A percentile compares a stretch with the other conserved stretches of the same genome.
Evolutionary conservation across 2,888 invertebrate species (phyloP).

Genomic region (Agonopterix alstromeriana): DNA sequence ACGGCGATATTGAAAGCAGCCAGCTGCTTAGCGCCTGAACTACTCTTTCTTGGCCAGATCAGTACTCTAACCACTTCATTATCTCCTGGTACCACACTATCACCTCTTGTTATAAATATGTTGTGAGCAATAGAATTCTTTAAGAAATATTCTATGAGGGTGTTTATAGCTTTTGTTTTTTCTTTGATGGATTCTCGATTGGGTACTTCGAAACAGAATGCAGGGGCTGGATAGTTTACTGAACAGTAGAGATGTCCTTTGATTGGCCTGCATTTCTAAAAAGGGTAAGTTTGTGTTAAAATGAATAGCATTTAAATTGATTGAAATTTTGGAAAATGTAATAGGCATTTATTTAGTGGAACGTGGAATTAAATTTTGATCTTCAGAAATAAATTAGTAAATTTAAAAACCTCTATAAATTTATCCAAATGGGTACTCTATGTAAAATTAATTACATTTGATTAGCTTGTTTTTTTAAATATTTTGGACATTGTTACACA

Average conservation of each 20-base stretch:
- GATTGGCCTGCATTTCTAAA: slow-evolving; percentile 75
- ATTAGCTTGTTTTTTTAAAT: too few relatives aligned
- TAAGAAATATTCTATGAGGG: slow-evolving; percentile 76
- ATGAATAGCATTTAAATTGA: too few relatives aligned
- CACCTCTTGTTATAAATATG: slow-evolving; percentile 80
- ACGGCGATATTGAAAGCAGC: slow-evolving; percentile 82
- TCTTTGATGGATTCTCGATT: slow-evolving; percentile 30
- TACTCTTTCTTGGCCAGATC: slow-evolving; percentile 80
- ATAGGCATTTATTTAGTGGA: too few relatives aligned
- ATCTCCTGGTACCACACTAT: slow-evolving; percentile 20
- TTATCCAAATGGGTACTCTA: too few relatives aligned
- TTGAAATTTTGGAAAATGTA: too few relatives aligned
- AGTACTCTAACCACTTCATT: slow-evolving; percentile 72
- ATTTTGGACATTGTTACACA: too few relatives aligned
- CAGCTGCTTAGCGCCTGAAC: slow-evolving; percentile 74
- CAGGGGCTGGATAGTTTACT: slow-evolving; percentile 77
- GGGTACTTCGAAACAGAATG: slow-evolving; percentile 80
- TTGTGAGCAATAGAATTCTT: slow-evolving; percentile 84
- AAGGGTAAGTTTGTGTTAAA: slow-evolving; percentile 13
- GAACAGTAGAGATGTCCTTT: slow-evolving; percentile 70
- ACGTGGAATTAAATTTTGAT: too few relatives aligned
- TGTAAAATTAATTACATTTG: too few relatives aligned
- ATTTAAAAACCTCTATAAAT: too few relatives aligned
- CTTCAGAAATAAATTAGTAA: too few relatives aligned
- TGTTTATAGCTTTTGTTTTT: slow-evolving; percentile 53